Evolutionary conservation across 35 echinoderm and acorn worm genomes (phyloP).

Genomic region (Heliocidaris erythrogramma): DNA sequence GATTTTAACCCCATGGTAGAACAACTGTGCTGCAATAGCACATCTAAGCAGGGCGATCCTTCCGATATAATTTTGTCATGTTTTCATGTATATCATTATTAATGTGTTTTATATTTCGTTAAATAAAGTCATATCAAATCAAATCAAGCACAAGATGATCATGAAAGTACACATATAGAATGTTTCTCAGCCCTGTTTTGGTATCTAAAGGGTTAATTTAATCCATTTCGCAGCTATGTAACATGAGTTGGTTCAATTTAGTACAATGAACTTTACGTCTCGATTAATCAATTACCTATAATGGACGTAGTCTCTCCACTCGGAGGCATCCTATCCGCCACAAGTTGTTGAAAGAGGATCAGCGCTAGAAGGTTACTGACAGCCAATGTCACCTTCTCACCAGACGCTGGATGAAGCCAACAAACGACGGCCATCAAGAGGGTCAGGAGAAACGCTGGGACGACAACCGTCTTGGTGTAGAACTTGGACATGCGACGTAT

Average conservation of each 20-base stretch:
- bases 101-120: too few relatives aligned
- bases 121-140: background rate
- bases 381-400: conserved; percentile 71
- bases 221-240: too few relatives aligned
- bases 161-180: too few relatives aligned
- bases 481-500: conserved; percentile 45
- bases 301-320: conserved; percentile 58
- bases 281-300: conserved; percentile 28
- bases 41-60: too few relatives aligned
- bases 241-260: too few relatives aligned
- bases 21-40: too few relatives aligned
- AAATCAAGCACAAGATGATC: background rate
- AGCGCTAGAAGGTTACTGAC: conserved; percentile 70
- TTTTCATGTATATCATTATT: too few relatives aligned
- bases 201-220: too few relatives aligned
- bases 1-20: too few relatives aligned
- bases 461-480: background rate
- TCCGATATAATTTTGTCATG: too few relatives aligned
- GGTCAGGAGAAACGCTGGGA: conserved; percentile 56
- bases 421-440: conserved; percentile 49
- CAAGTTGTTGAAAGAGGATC: conserved; percentile 71
- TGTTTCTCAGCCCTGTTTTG: too few relatives aligned
- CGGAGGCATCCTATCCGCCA: conserved; percentile 60
- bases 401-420: conserved; percentile 62
- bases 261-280: too few relatives aligned